Base-by-base conservation (phyloP, 92 coral and sea anemone genomes). In the Phenganax stokvisi region DNA sequence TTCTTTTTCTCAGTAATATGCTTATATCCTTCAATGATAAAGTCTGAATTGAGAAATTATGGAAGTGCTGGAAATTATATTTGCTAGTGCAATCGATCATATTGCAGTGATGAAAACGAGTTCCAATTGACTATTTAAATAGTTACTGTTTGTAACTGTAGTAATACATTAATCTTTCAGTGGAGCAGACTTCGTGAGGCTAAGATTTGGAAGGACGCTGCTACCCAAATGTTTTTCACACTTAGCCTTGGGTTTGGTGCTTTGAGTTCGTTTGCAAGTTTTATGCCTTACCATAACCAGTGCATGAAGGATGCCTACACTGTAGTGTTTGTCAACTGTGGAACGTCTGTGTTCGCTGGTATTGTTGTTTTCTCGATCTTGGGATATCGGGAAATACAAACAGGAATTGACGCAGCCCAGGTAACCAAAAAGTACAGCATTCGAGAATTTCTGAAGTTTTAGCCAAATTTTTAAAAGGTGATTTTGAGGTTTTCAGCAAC, bases 161-260 rank as follows among this genome's bases (percentile, higher is more conserved):
- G 47, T 37, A 37, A 37, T 37, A 37, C 47, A 37, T 37, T 37
- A 37, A 15, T 54, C 29, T 77, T 72, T 25, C 83, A 93, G 96
- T 93, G 91, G 91, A 68, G 71, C 0, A 74, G 86, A 60, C 75
- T 93, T 15, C 63, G 71, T 20, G 83, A 91, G 80, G 93, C 97
- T 65, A 86, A 91, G 86, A 91, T 91, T 75, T 93, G 97, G 97
- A 93, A 93, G 79, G 97, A 93, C 77, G 97, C 97, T 51, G 97
- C 97, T 28, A 91, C 97, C 6, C 97, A 93, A 82, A 91, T 93
- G 97, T 93, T 93, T 78, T 91, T 93, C 80, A 93, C 97, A 6
- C 93, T 93, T 70, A 91, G 96, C 79, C 71, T 93, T 76, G 96
- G 97, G 25, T 93, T 93, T 82, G 97, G 97, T 74, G 96, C 97